Conservation (phyloP, 2,888 invertebrate species). For the Melanostoma scalare region DNA sequence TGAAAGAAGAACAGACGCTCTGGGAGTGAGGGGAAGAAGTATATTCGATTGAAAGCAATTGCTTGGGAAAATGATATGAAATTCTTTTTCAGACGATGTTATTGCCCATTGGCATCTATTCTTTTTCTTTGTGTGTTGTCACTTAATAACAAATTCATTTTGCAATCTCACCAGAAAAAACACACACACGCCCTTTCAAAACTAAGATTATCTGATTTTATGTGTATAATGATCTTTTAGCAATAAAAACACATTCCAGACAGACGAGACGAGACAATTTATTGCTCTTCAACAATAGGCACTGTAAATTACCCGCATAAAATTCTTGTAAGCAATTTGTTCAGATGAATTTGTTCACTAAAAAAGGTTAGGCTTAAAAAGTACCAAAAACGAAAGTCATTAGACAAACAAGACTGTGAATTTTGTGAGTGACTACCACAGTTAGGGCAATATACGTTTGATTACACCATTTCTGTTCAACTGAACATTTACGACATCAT, state of each 20-base stretch:
- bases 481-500: not conserved
- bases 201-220: conserved; percentile 17
- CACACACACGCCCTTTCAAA: not conserved
- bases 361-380: not conserved
- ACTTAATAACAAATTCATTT: not conserved
- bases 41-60: conserved; percentile 3
- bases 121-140: conserved; percentile 2
- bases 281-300: conserved; percentile 22
- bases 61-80: conserved; percentile 7
- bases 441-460: conserved; percentile 13
- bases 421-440: not conserved
- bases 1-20: too few relatives aligned
- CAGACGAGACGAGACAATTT: conserved; percentile 4
- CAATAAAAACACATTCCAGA: conserved; percentile 5
- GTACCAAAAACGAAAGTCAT: not conserved
- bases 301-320: conserved; percentile 53
- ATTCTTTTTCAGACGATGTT: conserved; percentile 11
- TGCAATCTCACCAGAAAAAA: not conserved
- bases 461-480: conserved; percentile 4
- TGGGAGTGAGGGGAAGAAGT: too few relatives aligned
- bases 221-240: conserved; percentile 6
- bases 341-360: not conserved
- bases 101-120: conserved; percentile 16
- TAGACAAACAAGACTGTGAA: not conserved
- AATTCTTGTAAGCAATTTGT: conserved; percentile 43